A percentile compares a stretch with the other conserved stretches of the same genome.
Evolutionary conservation across 2,113 vertebrate genomes (phyloP).

Genomic region (Stictonetta naevosa): DNA sequence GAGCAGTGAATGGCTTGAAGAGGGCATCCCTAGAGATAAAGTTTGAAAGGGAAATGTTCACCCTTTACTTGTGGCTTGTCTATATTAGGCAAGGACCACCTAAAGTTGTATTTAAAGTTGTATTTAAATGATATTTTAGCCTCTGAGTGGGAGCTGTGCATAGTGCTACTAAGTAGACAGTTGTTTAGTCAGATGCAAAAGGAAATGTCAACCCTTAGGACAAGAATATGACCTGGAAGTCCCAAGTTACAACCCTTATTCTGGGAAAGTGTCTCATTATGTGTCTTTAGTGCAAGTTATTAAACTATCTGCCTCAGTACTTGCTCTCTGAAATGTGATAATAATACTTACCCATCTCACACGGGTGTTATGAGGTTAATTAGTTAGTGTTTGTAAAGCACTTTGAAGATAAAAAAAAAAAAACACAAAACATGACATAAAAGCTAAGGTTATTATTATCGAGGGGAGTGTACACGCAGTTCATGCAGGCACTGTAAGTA

Average conservation of each 20-base stretch:
- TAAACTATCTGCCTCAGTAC: neutral
- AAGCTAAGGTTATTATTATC: slow-evolving; percentile 33
- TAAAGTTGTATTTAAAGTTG: neutral
- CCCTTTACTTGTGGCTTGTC: neutral
- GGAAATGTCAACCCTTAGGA: neutral
- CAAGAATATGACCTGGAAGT: neutral
- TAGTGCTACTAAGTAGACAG: neutral
- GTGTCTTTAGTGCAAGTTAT: neutral
- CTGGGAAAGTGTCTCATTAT: neutral
- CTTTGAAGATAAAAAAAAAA: slow-evolving; percentile 26
- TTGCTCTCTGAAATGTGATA: slow-evolving; percentile 39
- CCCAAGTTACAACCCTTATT: neutral
- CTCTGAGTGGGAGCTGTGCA: neutral
- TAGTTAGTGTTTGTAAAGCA: slow-evolving; percentile 26
- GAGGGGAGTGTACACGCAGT: neutral
- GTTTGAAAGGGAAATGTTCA: neutral
- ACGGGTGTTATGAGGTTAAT: slow-evolving; percentile 39
- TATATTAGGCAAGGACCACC: neutral
- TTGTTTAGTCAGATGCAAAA: neutral
- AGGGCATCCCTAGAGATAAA: neutral
- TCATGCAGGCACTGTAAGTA: slow-evolving; percentile 45
- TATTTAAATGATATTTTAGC: neutral
- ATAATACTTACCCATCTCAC: neutral
- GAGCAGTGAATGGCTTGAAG: neutral
- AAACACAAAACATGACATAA: slow-evolving; percentile 20